Conservation (phyloP, 64 coral and sea anemone genomes). For the Hydrozoanthus tunicans region DNA sequence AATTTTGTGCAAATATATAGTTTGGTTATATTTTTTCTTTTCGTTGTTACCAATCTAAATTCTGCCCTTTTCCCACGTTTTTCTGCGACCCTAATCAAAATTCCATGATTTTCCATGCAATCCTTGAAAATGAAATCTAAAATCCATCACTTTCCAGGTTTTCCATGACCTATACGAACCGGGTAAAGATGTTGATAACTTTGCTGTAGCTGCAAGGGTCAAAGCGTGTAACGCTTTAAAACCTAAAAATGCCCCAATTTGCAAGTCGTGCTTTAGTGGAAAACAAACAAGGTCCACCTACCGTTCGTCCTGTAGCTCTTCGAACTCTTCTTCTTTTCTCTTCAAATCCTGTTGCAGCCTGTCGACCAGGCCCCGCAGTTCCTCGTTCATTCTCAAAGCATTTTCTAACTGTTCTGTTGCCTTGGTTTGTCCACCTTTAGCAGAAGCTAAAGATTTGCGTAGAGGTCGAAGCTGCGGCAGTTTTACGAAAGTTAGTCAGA, state of each 20-base stretch:
- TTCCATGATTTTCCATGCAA: no score
- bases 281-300: background rate
- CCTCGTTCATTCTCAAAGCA: slow-evolving; percentile 62
- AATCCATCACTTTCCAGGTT: no score
- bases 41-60: no score
- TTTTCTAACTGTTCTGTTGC: slow-evolving; percentile 77
- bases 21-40: no score
- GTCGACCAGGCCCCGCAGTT: slow-evolving; percentile 69
- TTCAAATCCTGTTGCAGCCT: slow-evolving; percentile 74
- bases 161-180: background rate
- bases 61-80: no score
- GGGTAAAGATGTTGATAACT: background rate
- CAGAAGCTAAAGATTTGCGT: slow-evolving; percentile 66
- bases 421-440: slow-evolving; percentile 62
- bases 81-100: no score
- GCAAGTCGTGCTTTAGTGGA: background rate
- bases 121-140: no score
- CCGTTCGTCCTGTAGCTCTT: slow-evolving; percentile 74
- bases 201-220: no score
- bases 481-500: background rate
- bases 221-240: background rate
- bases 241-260: background rate
- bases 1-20: no score
- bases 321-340: slow-evolving; percentile 63
- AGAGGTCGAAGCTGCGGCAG: slow-evolving; percentile 70